Evolutionary conservation across 2,888 invertebrate species (phyloP), one percentile per base, ranked within the genome.

Genomic region (Hylaea fasciaria): DNA sequence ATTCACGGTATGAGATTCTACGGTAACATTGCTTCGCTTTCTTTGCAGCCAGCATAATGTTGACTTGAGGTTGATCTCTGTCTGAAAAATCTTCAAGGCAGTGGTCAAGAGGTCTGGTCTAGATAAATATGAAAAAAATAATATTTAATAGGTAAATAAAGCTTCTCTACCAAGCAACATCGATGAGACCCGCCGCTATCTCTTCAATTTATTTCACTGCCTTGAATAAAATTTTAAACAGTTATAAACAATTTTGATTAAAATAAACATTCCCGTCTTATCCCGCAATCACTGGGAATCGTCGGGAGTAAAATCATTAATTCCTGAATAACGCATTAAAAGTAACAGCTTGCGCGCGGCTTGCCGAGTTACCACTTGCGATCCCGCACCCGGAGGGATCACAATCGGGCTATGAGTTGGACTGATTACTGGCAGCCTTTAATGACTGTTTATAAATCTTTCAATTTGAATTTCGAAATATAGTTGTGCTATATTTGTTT

Each of bases 281-380:
- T 77, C 73, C 81, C 78, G 79, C 85, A 85, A 87, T 87, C 82
- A 75, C 78, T 78, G 77, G 83, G 85, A 85, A 89, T 85, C 87
- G 87, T 86, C 76, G 77, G 83, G 76, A 84, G 86, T 91, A 90
- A 91, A 91, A 91, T 90, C 89, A 91, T 91, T 91, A 91, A 92
- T 90, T 91, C 81, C 75, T 85, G 83, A 89, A 90, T 85, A 88
- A 83, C 88, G 77, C 91, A 90, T 92, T 91, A 90, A 91, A 91
- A 86, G 91, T 91, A 91, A 91, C 91, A 91, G 91, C 91, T 90
- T 89, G 90, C 76, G 79, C 78, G 76, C 77, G 78, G 77, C 77
- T 80, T 79, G 75, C 74, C 32, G 9, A 32, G 32, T 32, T 9
- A 32, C 32, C 76, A 69, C 72, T 72, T 65, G 64, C 60, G n/a